These are phyloP conservation scores for Trichopria drosophilae DNA, from an alignment of 2,888 invertebrate species.

Conservation along the genomic window DNA sequence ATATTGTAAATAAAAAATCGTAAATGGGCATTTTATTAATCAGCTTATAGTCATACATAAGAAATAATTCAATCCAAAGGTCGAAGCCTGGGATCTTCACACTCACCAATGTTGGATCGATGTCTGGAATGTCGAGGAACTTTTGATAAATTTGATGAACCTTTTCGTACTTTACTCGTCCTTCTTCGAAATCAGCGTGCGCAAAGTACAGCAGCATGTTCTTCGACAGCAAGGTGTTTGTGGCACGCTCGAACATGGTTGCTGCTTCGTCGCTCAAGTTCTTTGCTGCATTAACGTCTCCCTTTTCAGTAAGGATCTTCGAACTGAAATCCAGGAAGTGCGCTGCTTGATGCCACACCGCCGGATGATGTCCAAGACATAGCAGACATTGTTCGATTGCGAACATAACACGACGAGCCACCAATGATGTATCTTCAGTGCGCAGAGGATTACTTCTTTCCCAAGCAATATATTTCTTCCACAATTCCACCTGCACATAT, in stretches of 20 bases:
- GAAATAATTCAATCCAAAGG: too few relatives aligned
- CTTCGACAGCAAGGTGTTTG: conserved; percentile 82
- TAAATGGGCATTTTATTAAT: too few relatives aligned
- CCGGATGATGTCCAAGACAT: conserved; percentile 96
- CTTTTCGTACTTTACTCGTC: conserved; percentile 92
- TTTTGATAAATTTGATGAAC: conserved; percentile 95
- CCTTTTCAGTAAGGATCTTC: conserved; percentile 91
- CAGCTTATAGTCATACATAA: too few relatives aligned
- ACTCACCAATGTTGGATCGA: conserved; percentile 91
- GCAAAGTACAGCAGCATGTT: conserved; percentile 96
- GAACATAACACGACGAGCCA: conserved; percentile 95
- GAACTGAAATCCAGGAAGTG: conserved; percentile 95
- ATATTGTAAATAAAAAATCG: too few relatives aligned
- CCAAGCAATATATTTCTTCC: conserved; percentile 99
- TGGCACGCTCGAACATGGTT: conserved; percentile 92
- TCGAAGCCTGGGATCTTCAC: too few relatives aligned
- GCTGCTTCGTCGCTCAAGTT: conserved; percentile 94
- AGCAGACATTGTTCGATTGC: conserved; percentile 97
- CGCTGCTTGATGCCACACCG: conserved; percentile 99
- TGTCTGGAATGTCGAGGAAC: conserved; percentile 83
- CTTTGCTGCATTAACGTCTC: conserved; percentile 91
- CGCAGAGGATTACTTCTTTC: conserved; percentile 95
- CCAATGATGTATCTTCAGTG: conserved; percentile 91
- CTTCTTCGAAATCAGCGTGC: conserved; percentile 98
- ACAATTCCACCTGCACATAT: conserved; percentile 80